Conservation (phyloP, 2,113 vertebrate species). For the Camarhynchus parvulus region DNA sequence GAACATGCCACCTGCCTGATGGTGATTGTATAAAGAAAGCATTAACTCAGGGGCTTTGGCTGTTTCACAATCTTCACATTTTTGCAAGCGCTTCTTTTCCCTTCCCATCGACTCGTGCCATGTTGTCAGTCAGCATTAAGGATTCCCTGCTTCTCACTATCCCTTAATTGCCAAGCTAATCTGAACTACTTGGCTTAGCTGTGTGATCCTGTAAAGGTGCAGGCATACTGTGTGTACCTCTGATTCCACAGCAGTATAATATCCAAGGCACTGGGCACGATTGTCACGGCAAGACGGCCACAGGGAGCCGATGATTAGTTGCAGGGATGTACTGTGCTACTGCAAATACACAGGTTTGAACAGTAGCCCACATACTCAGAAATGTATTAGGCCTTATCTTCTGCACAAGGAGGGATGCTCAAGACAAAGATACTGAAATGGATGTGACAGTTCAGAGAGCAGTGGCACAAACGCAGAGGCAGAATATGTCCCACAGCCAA, state of each 20-base stretch:
- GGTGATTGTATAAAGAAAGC: not conserved
- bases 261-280: not conserved
- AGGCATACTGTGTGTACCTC: not conserved
- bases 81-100: not conserved
- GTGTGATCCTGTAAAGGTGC: conserved; percentile 10
- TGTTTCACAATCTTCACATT: not conserved
- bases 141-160: not conserved
- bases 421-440: not conserved
- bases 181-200: conserved; percentile 16
- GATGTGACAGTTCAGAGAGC: not conserved
- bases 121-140: conserved; percentile 49
- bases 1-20: not conserved
- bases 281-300: not conserved
- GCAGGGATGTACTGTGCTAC: not conserved
- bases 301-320: not conserved
- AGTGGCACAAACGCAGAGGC: not conserved
- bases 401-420: not conserved
- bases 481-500: not conserved
- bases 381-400: not conserved
- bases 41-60: not conserved
- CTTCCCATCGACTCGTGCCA: not conserved
- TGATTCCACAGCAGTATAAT: not conserved
- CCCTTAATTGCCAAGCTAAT: conserved; percentile 49
- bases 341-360: not conserved
- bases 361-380: not conserved